Evolutionary conservation across 2,797 vertebrate species (phyloP).

Genomic region (Pseudocheirus occidentalis): DNA sequence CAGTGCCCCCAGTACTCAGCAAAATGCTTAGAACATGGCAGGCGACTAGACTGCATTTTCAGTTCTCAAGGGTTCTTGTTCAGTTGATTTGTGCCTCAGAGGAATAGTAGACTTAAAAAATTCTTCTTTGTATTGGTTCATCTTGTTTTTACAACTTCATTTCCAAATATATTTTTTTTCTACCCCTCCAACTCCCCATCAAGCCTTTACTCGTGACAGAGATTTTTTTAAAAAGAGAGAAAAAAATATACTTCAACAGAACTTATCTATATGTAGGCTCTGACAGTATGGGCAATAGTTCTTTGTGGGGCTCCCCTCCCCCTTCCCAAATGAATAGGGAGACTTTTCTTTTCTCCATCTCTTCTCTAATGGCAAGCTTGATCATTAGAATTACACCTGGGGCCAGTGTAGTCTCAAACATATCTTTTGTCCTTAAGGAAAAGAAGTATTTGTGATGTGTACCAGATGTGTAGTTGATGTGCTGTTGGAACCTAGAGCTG

Average conservation of each 20-base stretch:
- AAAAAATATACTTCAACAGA: not conserved
- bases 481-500: not conserved
- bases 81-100: not conserved
- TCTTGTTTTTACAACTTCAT: not conserved
- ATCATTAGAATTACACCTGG: not conserved
- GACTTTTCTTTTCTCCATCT: not conserved
- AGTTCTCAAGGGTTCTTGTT: not conserved
- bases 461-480: not conserved
- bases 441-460: not conserved
- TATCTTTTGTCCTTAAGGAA: not conserved
- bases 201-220: not conserved
- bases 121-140: not conserved
- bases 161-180: not conserved
- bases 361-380: not conserved
- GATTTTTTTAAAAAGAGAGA: not conserved
- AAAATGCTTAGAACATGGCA: not conserved
- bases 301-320: not conserved
- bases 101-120: not conserved
- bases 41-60: not conserved
- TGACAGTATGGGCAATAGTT: not conserved
- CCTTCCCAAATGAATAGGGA: not conserved
- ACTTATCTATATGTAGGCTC: not conserved
- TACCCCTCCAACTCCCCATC: not conserved
- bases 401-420: not conserved
- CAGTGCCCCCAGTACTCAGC: not conserved